Percentiles rank a stretch among this genome's conserved stretches.
phyloP scores from a whole-genome alignment of 2,888 invertebrate species.

The Thysanoteuthis rhombus region DNA sequence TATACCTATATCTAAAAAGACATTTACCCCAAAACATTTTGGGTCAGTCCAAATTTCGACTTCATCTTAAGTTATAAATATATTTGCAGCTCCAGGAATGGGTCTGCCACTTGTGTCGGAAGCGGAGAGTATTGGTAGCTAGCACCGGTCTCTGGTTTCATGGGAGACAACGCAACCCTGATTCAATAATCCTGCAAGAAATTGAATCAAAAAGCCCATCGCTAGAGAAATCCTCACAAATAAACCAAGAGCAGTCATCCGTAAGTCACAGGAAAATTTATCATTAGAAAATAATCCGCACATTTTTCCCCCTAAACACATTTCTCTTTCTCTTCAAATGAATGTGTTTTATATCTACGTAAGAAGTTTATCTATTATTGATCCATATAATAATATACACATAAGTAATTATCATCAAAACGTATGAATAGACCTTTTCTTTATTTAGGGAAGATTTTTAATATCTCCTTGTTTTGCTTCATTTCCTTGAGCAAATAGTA shows the following conservation, averaged over 20 bases:
- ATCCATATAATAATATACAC: not conserved
- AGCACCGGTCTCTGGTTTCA: conserved; percentile 66
- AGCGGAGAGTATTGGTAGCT: conserved; percentile 61
- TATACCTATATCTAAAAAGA: conserved; percentile 15
- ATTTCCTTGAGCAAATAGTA: no score
- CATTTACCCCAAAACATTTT: conserved; percentile 18
- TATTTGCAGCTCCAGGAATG: conserved; percentile 61
- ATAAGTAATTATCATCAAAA: not conserved
- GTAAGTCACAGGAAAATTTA: conserved; percentile 25
- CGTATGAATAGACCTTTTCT: no score
- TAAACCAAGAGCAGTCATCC: conserved; percentile 14
- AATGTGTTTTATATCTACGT: not conserved
- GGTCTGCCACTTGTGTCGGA: conserved; percentile 65
- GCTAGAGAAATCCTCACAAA: conserved; percentile 27
- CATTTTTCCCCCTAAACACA: not conserved
- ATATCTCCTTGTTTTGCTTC: no score
- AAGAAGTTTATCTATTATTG: not conserved
- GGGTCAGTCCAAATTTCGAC: conserved; percentile 23
- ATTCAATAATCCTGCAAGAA: conserved; percentile 28
- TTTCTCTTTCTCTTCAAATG: not conserved
- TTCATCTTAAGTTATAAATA: conserved; percentile 32
- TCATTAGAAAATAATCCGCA: not conserved
- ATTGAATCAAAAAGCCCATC: conserved; percentile 26
- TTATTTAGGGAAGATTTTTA: no score
- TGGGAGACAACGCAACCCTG: conserved; percentile 40